Evolutionary conservation across 2,888 invertebrate genomes (phyloP), one percentile per base, ranked within the genome.

Genomic region (Crocallis elinguaria): DNA sequence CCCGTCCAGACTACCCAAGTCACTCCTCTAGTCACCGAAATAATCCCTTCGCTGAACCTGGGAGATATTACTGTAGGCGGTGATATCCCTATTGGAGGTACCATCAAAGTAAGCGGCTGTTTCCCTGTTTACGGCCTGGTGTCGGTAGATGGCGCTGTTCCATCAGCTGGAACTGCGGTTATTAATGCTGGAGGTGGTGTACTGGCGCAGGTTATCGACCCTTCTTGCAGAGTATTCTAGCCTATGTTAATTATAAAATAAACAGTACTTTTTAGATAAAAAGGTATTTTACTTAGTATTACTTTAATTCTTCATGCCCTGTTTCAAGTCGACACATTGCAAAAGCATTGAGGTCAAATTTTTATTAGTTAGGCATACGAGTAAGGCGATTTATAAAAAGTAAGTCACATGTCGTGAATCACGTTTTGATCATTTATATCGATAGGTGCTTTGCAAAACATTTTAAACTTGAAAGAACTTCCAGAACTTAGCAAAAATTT

Each of bases 111-210:
- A 0, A 77, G 74, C 21, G 88, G 88, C 0, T 73, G 83, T 1
- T 86, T 88, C 72, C 88, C 88, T 0, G 84, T 88, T 0, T 88
- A 87, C 41, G 88, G 88, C 0, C 77, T 77, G 12, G 78, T 88
- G 0, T 77, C 77, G 0, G 70, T 88, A 0, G 86, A 88, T 56
- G 88, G 88, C 0, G 62, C 65, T 0, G 58, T 88, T 8, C 86
- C 87, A 0, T 83, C 88, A 0, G 58, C 69, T 35, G 88, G 88
- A 1, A 77, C 75, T 0, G 87, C 86, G 0, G 61, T 78, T 0
- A 84, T 87, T 1, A 76, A 80, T 21, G 63, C 84, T 3, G 81
- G 76, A 0, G 75, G 73, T 1, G 70, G 62, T 0, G 60, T 72
- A 17, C 54, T 67, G 0, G 14, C 64, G 0, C 48, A 57, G 2